Percentiles rank a stretch among this genome's conserved stretches.
Evolutionary conservation across 2,797 vertebrate species (phyloP).

Genomic region (Phoebastria nigripes): DNA sequence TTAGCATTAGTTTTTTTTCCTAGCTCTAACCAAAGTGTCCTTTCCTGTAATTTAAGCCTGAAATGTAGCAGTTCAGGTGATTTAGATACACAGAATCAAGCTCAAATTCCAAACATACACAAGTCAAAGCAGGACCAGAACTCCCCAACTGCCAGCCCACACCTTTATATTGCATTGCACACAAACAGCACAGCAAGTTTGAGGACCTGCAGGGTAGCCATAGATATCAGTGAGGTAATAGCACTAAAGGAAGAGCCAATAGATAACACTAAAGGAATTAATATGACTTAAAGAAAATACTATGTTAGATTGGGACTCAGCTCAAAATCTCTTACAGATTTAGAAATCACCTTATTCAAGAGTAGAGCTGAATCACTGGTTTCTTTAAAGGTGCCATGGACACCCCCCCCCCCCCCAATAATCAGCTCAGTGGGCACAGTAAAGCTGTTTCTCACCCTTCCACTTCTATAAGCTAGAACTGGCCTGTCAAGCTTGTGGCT

Average conservation of each 20-base stretch:
- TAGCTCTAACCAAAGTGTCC: background rate
- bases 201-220: background rate
- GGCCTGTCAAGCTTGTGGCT: background rate
- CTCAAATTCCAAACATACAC: background rate
- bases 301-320: background rate
- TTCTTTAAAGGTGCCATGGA: background rate
- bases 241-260: background rate
- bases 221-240: background rate
- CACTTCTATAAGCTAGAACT: background rate
- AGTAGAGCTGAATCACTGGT: background rate
- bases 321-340: background rate
- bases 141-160: background rate
- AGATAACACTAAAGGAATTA: background rate
- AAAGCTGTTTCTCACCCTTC: background rate
- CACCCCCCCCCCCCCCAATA: no score
- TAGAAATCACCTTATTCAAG: background rate
- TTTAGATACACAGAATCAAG: background rate
- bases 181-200: background rate
- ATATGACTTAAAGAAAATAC: background rate
- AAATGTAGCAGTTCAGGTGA: background rate
- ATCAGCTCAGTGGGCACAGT: background rate
- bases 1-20: background rate
- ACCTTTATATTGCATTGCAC: background rate
- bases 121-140: background rate
- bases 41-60: background rate